phyloP scores from a whole-genome alignment of 1,140 invertebrate genomes.

The Carposina sasakii region DNA sequence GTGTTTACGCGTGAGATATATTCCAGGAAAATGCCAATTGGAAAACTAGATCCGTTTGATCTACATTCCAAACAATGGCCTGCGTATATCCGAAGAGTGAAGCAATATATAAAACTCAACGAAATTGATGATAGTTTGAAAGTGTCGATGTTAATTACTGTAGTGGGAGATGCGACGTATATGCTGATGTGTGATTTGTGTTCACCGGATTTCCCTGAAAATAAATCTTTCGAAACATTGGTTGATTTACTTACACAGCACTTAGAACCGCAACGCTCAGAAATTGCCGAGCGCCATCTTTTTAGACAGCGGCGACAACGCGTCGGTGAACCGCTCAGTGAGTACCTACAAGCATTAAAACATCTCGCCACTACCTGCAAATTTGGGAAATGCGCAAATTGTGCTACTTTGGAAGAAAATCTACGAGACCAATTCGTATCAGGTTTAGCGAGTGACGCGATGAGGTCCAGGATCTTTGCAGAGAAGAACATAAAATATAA shows the following conservation, averaged over 20 bases:
- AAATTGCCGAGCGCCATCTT: slow-evolving; percentile 17
- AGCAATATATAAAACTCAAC: slow-evolving; percentile 10
- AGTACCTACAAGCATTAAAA: slow-evolving; percentile 14
- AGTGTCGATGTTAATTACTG: slow-evolving; percentile 9
- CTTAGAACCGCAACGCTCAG: slow-evolving; percentile 15
- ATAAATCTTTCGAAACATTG: slow-evolving; percentile 4
- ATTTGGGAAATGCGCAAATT: slow-evolving; percentile 4
- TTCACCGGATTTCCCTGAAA: slow-evolving; percentile 6
- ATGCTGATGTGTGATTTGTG: slow-evolving; percentile 14
- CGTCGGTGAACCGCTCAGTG: slow-evolving; percentile 2
- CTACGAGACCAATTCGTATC: slow-evolving; percentile 17
- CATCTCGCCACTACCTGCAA: slow-evolving; percentile 9
- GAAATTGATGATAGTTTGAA: slow-evolving; percentile 5
- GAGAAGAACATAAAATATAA: slow-evolving; percentile 10
- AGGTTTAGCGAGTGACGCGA: slow-evolving; percentile 14
- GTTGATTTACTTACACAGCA: slow-evolving; percentile 7
- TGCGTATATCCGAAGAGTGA: background rate
- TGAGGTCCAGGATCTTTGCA: slow-evolving; percentile 16
- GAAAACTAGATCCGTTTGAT: background rate
- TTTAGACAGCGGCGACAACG: slow-evolving; percentile 8
- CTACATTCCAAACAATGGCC: background rate
- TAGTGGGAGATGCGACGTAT: slow-evolving; percentile 9
- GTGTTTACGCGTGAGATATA: too few species aligned
- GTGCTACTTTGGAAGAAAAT: slow-evolving; percentile 5
- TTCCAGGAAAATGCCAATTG: background rate